Evolutionary conservation across 2,113 vertebrate genomes (phyloP).

Genomic region (Pogonocichla stellata): DNA sequence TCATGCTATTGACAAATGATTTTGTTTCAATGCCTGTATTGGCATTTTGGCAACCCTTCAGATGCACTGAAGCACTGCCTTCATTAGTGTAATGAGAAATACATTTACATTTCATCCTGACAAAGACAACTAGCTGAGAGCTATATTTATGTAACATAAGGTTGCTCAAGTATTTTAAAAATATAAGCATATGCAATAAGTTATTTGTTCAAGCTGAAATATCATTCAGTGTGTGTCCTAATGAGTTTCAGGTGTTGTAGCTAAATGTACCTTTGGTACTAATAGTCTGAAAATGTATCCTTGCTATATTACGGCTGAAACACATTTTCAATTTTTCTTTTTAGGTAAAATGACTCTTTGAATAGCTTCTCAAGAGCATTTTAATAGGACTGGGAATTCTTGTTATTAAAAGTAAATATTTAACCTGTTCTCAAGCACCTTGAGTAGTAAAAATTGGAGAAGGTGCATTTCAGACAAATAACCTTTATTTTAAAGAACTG

Average conservation of each 20-base stretch:
- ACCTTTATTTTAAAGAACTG: background rate
- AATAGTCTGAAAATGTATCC: background rate
- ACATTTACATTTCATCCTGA: background rate
- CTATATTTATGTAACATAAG: background rate
- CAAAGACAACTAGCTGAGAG: background rate
- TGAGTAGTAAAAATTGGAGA: background rate
- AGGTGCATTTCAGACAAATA: background rate
- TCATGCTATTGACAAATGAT: background rate
- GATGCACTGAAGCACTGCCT: background rate
- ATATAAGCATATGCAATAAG: background rate
- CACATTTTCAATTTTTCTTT: background rate
- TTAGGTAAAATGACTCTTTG: background rate
- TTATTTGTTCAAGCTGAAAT: background rate
- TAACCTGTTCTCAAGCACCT: background rate
- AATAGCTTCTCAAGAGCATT: background rate
- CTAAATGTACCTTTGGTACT: background rate
- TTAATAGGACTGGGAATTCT: background rate
- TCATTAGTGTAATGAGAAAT: background rate
- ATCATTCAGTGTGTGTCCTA: accelerated
- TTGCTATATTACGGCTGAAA: background rate
- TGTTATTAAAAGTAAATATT: background rate
- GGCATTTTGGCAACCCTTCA: constrained; percentile 15
- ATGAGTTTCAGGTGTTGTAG: background rate
- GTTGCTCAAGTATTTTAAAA: background rate
- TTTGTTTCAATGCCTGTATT: background rate